A percentile compares a stretch with the other conserved stretches of the same genome.
phyloP scores from a whole-genome alignment of 2,797 vertebrate genomes.

The Danio choprae region DNA sequence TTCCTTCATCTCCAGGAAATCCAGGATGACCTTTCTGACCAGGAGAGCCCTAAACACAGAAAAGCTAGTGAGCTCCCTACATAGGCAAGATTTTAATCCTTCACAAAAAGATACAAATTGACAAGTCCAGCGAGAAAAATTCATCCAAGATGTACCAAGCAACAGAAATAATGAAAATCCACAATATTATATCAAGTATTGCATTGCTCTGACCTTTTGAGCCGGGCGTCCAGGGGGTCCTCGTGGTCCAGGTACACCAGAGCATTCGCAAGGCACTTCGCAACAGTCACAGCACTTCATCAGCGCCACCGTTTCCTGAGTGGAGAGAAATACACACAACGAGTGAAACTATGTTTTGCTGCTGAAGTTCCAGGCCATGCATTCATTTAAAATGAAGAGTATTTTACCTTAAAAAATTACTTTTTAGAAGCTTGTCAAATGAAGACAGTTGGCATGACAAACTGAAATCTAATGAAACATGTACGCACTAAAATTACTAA shows the following conservation, averaged over 20 bases:
- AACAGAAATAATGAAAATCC: background rate
- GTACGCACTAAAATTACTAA: too few relatives aligned
- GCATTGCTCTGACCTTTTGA: conserved; percentile 75
- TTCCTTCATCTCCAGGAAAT: conserved; percentile 87
- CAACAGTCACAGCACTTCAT: conserved; percentile 79
- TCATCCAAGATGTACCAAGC: background rate
- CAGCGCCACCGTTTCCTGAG: conserved; percentile 81
- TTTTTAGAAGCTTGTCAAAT: background rate
- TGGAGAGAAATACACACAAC: conserved; percentile 10
- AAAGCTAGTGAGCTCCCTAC: background rate
- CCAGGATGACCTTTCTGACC: conserved; percentile 82
- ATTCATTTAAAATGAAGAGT: background rate
- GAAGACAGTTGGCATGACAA: background rate
- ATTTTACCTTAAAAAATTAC: background rate
- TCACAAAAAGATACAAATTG: background rate
- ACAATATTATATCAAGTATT: background rate
- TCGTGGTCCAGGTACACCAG: conserved; percentile 76
- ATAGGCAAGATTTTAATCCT: background rate
- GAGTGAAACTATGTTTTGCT: background rate
- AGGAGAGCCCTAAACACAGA: conserved; percentile 72
- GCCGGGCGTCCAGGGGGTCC: conserved; percentile 76
- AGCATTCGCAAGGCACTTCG: conserved; percentile 80
- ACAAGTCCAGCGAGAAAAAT: background rate
- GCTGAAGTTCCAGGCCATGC: background rate
- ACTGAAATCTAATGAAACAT: background rate